Base-by-base conservation (phyloP, 2,888 invertebrate genomes). In the Xylocampa areola region DNA sequence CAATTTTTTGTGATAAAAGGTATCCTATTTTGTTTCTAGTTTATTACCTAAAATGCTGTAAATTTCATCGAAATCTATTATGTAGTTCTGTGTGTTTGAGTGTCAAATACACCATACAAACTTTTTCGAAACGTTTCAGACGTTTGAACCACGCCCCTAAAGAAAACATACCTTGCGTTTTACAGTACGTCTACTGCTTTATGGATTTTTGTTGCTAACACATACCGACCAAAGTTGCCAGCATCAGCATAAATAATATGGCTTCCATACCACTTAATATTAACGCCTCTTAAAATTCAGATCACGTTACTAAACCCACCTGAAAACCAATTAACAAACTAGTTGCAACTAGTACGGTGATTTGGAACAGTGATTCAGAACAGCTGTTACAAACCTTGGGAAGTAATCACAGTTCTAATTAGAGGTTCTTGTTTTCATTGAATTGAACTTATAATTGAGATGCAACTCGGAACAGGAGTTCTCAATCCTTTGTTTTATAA, bases 361-460 rank as follows among this genome's bases (percentile, higher is more conserved):
- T 25, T 8, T 6, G 10, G 17, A 47, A 54, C 33, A 63, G 69
- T 63, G 64, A 63, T 69, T 55, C 33, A 25, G 35, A 43, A 23
- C 70, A 64, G 25, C 57, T 50, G 65, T 50, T 64, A 21, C 33
- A 2, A 33, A 21, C 33, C 25, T 25, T 3, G 13, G 7, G 25
- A 45, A 45, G 57, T 68, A 67, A 50, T 37, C 29, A 16, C 32
- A 1, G 49, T 25, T 27, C 16, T 48, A 66, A 53, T 66, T 52
- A 32, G 55, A 48, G 16, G 17, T 8, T 50, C 25, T 14, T 35
- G 57, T 62, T 50, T 47, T 35, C 50, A 35, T 70, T 53, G 43
- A 4, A 57, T 68, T 62, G 39, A 65, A 68, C 52, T 70, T 68
- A 8, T 61, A 53, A 70, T 62, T 70, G 43, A 27, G 49, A 44